Base-by-base conservation (phyloP, 23 tunicate genomes). In the Ciona savignyi region DNA sequence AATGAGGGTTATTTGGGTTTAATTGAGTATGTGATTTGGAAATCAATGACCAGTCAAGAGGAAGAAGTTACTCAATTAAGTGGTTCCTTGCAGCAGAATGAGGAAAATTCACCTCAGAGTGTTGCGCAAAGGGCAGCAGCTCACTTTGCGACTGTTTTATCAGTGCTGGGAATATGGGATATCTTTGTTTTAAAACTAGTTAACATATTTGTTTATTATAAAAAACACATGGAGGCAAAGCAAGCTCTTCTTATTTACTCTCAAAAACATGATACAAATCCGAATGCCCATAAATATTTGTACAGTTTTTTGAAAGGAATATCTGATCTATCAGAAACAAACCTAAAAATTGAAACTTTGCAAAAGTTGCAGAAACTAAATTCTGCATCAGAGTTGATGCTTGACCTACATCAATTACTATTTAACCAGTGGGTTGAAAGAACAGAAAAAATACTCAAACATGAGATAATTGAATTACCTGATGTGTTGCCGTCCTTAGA, bases 231-330 rank as follows among this genome's bases (percentile, higher is more conserved):
- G 0, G 28, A 60, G 25, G 25, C 71, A 23, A 34, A 77, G 64
- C 66, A 76, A 34, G 77, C 68, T 25, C 63, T 83, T 27, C 27
- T 27, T 35, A n/a, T 22, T 1, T 76, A 83, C 48, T 70, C 82
- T 9, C 68, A 32, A 4, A 70, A 30, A 3, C 77, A 83, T 51
- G 15, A 19, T 25, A 32, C 69, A 29, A 83, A 83, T 63, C 89
- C 89, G 51, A 83, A 83, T 77, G 89, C 89, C n/a, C 82, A 76
- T 30, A 70, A 35, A 30, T 83, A 83, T 63, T 51, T 83, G 1
- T 83, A 70, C 30, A 61, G 21, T 0, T 70, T 63, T 29, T 48
- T 70, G 31, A 28, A 61, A 6, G 48, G 33, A 11, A 28, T n/a
- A 49, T 11, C 35, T 62, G 29, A 30, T 28, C 1, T 1, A 4